Percentiles rank a stretch among this genome's conserved stretches.
Evolutionary conservation across 2,888 invertebrate species (phyloP).

Genomic region (Icerya purchasi): DNA sequence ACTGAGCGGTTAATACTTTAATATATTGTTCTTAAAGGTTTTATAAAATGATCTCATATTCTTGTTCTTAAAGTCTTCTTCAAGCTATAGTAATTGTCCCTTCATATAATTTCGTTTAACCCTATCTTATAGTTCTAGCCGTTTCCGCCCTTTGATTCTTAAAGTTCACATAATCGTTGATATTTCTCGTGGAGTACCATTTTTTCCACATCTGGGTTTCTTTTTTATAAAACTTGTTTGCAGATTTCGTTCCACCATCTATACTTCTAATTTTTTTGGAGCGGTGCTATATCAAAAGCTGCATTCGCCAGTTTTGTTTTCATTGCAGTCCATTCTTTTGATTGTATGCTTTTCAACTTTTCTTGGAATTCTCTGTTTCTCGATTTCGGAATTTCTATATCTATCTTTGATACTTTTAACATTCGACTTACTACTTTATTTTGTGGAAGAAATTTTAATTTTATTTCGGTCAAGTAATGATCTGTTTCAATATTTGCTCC

Average conservation of each 20-base stretch:
- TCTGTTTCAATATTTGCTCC: background rate
- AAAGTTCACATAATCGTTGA: background rate
- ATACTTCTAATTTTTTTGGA: background rate
- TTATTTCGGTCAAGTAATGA: background rate
- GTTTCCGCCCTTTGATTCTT: background rate
- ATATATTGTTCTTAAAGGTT: background rate
- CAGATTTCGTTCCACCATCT: background rate
- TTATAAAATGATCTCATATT: background rate
- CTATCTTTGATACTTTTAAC: background rate
- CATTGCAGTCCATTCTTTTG: background rate
- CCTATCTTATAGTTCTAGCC: background rate
- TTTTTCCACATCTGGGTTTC: background rate
- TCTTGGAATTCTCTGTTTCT: background rate
- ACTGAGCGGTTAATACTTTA: background rate
- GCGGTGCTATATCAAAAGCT: background rate
- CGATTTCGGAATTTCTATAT: background rate
- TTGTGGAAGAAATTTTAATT: background rate
- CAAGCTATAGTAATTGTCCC: background rate
- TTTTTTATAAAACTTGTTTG: background rate
- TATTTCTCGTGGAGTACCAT: background rate
- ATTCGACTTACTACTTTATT: background rate
- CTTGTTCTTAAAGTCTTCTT: background rate
- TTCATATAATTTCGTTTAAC: background rate
- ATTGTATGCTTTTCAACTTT: background rate
- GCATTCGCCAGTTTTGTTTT: background rate